Base-by-base conservation (phyloP, 2,113 vertebrate species). In the Tursiops truncatus region DNA sequence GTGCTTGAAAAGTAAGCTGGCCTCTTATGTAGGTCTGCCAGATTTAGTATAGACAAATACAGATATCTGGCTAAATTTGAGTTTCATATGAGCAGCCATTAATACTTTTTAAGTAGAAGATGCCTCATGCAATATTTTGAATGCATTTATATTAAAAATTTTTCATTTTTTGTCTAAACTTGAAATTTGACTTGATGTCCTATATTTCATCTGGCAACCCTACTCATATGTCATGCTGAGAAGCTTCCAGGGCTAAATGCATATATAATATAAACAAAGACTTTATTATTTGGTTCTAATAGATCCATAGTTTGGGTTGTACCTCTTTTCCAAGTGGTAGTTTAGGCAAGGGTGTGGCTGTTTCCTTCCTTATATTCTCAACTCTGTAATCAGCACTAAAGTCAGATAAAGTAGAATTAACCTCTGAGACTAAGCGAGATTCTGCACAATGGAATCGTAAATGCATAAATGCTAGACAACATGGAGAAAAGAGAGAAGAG, bases 371-470 rank as follows among this genome's bases (percentile, higher is more conserved):
- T 10, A 0, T 5, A 13, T 21, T 36, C 56, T 90, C 4, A 20
- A 83, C 2, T 73, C 23, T 33, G 2, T 5, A 4, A n/a, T 62
- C 26, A 26, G 28, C 41, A 7, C 12, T 10, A 26, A 47, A 62
- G 21, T 7, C 50, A 31, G 9, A 9, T 38, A 36, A 81, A 60
- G 53, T 7, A 5, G 11, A 11, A n/a, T 63, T 15, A 13, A 74
- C 8, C 17, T 58, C 36, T 5, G 73, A 47, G 68, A 3, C 1
- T 7, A 60, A 91, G 26, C 20, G 58, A 71, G 36, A 80, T 41
- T 86, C 87, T 63, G 74, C 79, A 94, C 91, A 94, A 80, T 82
- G 87, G 87, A 92, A 58, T 90, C 3, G 15, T 47, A 90, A 91
- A 71, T 76, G n/a, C 53, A 38, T 44, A 92, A 92, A 67, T 63